These are phyloP conservation scores for Grammomys dolichurus DNA, from an alignment of 2,113 vertebrate species.

Conservation along the genomic window DNA sequence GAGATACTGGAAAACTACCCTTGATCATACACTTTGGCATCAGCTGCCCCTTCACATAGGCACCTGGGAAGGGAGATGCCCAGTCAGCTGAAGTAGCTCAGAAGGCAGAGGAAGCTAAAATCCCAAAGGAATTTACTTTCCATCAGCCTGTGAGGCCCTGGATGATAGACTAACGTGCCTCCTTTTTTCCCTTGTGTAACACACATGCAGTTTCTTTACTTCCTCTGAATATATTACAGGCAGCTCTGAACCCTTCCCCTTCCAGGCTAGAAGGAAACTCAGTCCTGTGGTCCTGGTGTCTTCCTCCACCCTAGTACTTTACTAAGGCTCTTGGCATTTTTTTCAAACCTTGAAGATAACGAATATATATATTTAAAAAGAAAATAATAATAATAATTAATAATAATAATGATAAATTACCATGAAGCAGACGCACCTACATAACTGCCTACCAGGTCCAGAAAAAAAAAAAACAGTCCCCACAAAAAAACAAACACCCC, in stretches of 20 bases:
- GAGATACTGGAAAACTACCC: not conserved
- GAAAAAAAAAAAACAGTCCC: not conserved
- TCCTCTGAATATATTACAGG: not conserved
- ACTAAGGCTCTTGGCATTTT: not conserved
- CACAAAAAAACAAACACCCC: too few relatives aligned
- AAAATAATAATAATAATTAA: not conserved
- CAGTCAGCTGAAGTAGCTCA: too few relatives aligned
- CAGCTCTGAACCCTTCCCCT: not conserved
- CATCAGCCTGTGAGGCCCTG: not conserved
- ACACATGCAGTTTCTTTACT: not conserved
- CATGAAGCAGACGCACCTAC: not conserved
- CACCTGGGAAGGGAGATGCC: not conserved
- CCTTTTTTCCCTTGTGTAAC: not conserved
- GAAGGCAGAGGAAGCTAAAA: not conserved
- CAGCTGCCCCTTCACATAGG: fast-evolving
- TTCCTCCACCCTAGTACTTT: too few relatives aligned
- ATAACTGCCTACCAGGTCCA: not conserved
- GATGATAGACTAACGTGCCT: not conserved
- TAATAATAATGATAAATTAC: not conserved
- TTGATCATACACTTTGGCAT: not conserved
- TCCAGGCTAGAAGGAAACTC: not conserved
- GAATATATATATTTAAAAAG: not conserved
- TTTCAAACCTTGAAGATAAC: not conserved
- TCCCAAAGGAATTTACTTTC: not conserved
- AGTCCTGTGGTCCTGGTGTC: not conserved